These are phyloP conservation scores for Rhyacichthys aspro DNA, from an alignment of 2,797 vertebrate genomes.

Conservation along the genomic window DNA sequence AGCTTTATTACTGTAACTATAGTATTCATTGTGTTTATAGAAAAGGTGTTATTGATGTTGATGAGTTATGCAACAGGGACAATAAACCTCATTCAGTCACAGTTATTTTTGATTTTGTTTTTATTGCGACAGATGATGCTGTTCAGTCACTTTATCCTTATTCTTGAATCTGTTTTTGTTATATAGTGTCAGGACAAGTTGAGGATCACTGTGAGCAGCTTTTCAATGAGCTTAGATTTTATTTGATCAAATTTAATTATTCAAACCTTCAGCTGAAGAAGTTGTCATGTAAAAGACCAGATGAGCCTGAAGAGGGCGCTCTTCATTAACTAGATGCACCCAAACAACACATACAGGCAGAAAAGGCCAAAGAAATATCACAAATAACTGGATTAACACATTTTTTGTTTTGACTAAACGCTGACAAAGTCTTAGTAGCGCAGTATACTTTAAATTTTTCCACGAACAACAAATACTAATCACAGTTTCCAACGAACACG, in stretches of 20 bases:
- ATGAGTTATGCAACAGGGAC: slow-evolving; percentile 25
- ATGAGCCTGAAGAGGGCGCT: slow-evolving; percentile 31
- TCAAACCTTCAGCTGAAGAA: not conserved
- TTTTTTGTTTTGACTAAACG: slow-evolving; percentile 2
- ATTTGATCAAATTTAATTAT: not conserved
- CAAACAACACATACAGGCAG: not conserved
- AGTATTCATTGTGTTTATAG: not conserved
- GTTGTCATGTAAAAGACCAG: not conserved
- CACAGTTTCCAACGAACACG: slow-evolving; percentile 28
- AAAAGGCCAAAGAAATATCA: not conserved
- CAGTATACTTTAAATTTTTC: not conserved
- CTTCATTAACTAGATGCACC: slow-evolving; percentile 8
- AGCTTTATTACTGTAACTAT: not conserved
- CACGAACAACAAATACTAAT: slow-evolving; percentile 38
- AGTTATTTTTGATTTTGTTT: slow-evolving; percentile 1
- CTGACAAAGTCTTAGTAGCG: no score
- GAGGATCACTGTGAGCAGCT: not conserved
- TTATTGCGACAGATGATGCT: slow-evolving; percentile 37
- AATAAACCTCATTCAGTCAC: not conserved
- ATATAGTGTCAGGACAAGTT: not conserved
- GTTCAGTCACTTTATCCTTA: not conserved
- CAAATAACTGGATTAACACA: not conserved
- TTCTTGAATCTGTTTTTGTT: no score
- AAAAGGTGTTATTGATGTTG: no score
- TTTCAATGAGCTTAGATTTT: not conserved